These are phyloP conservation scores for Xylocampa areola DNA, from an alignment of 2,888 invertebrate genomes.

Conservation along the genomic window DNA sequence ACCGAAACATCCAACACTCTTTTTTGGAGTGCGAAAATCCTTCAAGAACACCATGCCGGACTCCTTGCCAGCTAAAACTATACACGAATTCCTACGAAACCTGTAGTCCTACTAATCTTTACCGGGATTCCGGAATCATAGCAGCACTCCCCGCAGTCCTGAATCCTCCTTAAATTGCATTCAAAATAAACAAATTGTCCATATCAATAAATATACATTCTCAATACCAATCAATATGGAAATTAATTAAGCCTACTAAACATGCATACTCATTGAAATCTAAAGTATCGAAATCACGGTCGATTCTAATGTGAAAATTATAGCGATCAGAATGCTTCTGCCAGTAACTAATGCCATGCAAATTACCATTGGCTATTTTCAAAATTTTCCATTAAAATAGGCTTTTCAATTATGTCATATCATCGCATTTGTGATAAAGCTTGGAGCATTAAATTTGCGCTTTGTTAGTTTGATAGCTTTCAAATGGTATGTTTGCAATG, in stretches of 20 bases:
- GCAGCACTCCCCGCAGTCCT: too few species aligned
- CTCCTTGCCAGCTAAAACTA: too few species aligned
- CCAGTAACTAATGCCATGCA: constrained; percentile 55
- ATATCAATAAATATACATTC: neutral
- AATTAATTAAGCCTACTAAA: constrained; percentile 4
- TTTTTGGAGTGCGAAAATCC: too few species aligned
- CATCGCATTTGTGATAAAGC: constrained; percentile 48
- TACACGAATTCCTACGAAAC: too few species aligned
- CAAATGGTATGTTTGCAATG: neutral
- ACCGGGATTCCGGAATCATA: too few species aligned
- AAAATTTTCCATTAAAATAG: constrained; percentile 54
- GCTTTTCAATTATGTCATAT: constrained; percentile 60
- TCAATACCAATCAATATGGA: constrained; percentile 1
- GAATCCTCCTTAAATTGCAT: too few species aligned
- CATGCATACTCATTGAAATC: constrained; percentile 1
- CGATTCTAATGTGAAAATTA: constrained; percentile 63
- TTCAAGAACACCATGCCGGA: too few species aligned
- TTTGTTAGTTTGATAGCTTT: constrained; percentile 19
- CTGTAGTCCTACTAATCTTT: too few species aligned
- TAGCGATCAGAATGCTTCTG: constrained; percentile 45
- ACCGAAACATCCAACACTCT: too few species aligned
- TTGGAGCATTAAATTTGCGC: constrained; percentile 39
- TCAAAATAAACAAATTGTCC: too few species aligned
- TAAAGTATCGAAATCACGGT: constrained; percentile 54
- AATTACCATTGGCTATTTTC: constrained; percentile 54